Base-by-base conservation (phyloP, 2,888 invertebrate genomes). In the Dione vanillae region DNA sequence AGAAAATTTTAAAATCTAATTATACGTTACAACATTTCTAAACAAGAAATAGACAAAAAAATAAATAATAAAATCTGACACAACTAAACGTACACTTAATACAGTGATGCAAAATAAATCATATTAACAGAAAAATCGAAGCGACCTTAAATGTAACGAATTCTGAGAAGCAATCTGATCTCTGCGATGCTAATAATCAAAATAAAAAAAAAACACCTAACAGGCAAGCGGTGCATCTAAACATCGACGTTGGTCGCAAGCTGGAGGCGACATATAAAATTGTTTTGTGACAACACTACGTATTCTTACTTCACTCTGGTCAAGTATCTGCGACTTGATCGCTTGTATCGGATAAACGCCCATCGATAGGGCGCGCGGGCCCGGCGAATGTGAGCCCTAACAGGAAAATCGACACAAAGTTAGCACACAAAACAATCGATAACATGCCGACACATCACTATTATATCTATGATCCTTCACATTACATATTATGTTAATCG, bases 361-460 rank as follows among this genome's bases (percentile, higher is more conserved):
- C 96, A 97, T 97, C 83, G 97, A 96, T 83, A 97, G 96, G 89
- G 96, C 96, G 91, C 97, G 96, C 91, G 97, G 97, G 94, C 97
- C 97, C 90, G 98, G 98, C 92, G 98, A 97, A 94, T 97, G 97
- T 87, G 97, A 96, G 94, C 98, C 97, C 97, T 97, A 94, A 87
- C 88, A 85, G 88, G 89, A 90, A 91, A 92, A 90, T 91, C 94
- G 90, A 85, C 87, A 92, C 89, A 92, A 92, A 85, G 94, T 94
- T 94, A 92, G 95, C 95, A 94, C 93, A 92, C 90, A 90, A 89
- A 85, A 90, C 90, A 88, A 85, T 88, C 88, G 87, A 82, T 79
- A 78, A 85, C 91, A 92, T 92, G 92, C 91, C 85, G 80, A 80
- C 85, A 86, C 85, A 83, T 82, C 84, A 86, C 84, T 82, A 79